phyloP scores from a whole-genome alignment of 2,113 vertebrate species.

The Nycticebus coucang region DNA sequence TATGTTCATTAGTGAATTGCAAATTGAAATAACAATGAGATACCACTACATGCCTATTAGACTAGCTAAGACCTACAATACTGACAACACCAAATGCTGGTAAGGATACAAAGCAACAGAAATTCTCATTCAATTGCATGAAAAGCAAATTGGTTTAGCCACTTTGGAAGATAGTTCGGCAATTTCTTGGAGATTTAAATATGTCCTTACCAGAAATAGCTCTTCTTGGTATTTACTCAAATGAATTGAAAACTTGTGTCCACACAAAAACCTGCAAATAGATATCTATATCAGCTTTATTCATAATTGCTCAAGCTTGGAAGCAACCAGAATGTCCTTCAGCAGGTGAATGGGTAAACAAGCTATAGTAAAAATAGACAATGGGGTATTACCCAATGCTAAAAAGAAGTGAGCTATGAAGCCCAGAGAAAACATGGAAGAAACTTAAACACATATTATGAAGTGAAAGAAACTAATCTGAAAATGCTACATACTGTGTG shows the following conservation, averaged over 20 bases:
- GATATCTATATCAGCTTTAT: neutral
- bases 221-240: neutral
- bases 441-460: neutral
- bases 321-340: neutral
- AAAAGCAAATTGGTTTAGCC: neutral
- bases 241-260: neutral
- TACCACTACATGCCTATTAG: neutral
- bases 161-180: neutral
- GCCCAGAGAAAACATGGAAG: neutral
- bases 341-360: neutral
- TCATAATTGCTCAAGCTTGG: neutral
- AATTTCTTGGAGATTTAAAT: neutral
- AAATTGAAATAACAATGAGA: neutral
- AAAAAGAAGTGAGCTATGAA: neutral
- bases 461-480: neutral
- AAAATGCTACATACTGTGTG: neutral
- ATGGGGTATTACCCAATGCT: neutral
- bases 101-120: neutral
- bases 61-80: neutral
- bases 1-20: neutral
- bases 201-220: neutral
- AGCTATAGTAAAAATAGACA: neutral
- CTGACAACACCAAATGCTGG: neutral
- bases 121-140: neutral
- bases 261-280: neutral